Evolutionary conservation across 2,797 vertebrate species (phyloP), one percentile per base, ranked within the genome.

Genomic region (Brachyrhaphis roseni): DNA sequence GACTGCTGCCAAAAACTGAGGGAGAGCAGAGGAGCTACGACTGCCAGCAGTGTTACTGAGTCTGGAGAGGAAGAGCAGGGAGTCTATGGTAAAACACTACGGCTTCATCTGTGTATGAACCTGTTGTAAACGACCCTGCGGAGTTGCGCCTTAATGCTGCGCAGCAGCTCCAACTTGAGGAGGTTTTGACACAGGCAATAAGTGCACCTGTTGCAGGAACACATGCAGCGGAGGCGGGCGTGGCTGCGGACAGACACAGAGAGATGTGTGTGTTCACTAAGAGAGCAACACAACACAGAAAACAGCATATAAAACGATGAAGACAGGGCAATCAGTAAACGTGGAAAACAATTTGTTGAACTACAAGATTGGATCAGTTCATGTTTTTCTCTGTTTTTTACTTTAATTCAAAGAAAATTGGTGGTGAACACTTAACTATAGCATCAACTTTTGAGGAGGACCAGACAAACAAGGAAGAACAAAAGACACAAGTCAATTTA

Each of bases 131-230:
- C 92, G 95, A 97, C 97, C 93, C 97, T 97, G 97, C 96, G 96
- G 96, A 99, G 95, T 95, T 97, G 97, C 96, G 98, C 97, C 97
- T 98, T 98, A 97, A 99, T 94, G 93, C 95, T 97, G 96, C 97
- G 97, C 96, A 99, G 96, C 96, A 99, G 97, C 96, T 98, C 97
- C 97, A 96, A 97, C 97, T 96, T 97, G 96, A 99, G 97, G 96
- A 99, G 96, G 96, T 97, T 99, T 96, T 98, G 98, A 98, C 97
- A 98, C 96, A 99, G 96, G 97, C 98, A 99, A 97, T 97, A 98
- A 94, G 97, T 97, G 93, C 98, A 99, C 96, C 97, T 98, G 97
- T 98, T 99, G 97, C 97, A 98, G 97, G 96, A 93, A 91, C 98
- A 99, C 97, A 98, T 94, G 96, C 98, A 98, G 97, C 97, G 97